Evolutionary conservation across 2,888 invertebrate species (phyloP), one percentile per base, ranked within the genome.

Genomic region (Trachelus tabidus): DNA sequence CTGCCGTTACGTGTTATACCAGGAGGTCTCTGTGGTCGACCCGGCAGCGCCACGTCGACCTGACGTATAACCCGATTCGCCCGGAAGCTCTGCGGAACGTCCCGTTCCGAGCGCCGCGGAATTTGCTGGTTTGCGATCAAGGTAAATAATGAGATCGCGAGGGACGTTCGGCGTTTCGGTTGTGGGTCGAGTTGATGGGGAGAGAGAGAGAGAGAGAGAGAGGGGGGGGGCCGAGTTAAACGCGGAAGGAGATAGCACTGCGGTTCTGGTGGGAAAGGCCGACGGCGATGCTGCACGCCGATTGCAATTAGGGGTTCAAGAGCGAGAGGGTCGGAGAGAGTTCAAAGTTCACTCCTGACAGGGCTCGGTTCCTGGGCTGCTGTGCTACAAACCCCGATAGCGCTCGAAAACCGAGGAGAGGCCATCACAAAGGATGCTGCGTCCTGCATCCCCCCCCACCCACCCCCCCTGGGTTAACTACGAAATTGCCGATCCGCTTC

Each of bases 351-450:
- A 9, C 15, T 15, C 40, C 23, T 15, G 40, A 56, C 23, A 56
- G 15, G 15, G 23, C 23, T 0, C 9, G 23, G 40, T 23, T 56
- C 23, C 40, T 9, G 40, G 23, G 9, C 6, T 56, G 40, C 40
- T 56, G 40, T 23, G 40, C 23, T 15, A 56, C 23, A 56, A 56
- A 56, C 40, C 40, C 40, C 40, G 40, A 56, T 56, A n/a, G 71
- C 73, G 79, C 75, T 77, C 73, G 34, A 31, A 40, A 75, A 75
- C 75, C 79, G 73, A 75, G 33, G 69, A 34, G 79, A 56, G 40
- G 35, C 77, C 69, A 79, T 75, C 73, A 77, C 79, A 77, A 73
- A 69, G 77, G 73, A 77, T n/a, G 34, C 68, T 74, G 68, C 68
- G 31, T 34, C 35, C 75, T 56, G 15, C 6, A 9, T 4, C 37